Percentiles rank a stretch among this genome's conserved stretches.
phyloP scores from a whole-genome alignment of 2,797 vertebrate genomes.

The Natrix natrix region DNA sequence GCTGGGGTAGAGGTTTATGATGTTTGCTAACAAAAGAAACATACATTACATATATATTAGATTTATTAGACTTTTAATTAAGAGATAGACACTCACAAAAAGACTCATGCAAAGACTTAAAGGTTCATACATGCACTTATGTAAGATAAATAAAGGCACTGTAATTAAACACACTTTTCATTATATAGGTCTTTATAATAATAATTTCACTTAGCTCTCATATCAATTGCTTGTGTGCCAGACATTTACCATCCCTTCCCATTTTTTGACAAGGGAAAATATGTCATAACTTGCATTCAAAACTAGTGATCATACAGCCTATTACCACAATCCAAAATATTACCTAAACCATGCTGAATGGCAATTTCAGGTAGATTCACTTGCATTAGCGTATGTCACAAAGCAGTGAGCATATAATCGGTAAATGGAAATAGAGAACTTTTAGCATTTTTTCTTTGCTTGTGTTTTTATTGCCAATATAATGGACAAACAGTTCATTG shows the following conservation, averaged over 20 bases:
- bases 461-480: conserved; percentile 53
- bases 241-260: neutral
- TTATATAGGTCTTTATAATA: neutral
- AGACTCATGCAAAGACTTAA: neutral
- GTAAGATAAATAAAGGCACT: neutral
- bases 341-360: conserved; percentile 10
- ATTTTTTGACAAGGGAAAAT: neutral
- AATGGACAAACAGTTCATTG: conserved; percentile 64
- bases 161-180: neutral
- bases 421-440: conserved; percentile 36
- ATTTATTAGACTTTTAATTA: neutral
- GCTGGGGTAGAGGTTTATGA: neutral
- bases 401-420: conserved; percentile 23
- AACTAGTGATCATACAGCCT: conserved; percentile 6
- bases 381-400: conserved; percentile 43
- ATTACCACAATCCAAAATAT: conserved; percentile 21
- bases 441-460: conserved; percentile 55
- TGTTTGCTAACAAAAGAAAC: neutral
- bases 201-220: neutral
- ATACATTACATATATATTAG: neutral
- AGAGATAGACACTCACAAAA: no score
- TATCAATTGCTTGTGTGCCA: neutral
- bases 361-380: conserved; percentile 18
- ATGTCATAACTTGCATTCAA: neutral
- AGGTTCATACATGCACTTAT: neutral